A percentile compares a stretch with the other conserved stretches of the same genome.
These are phyloP conservation scores for Pogonomyrmex californicus DNA, from an alignment of 1,140 invertebrate genomes.

Conservation along the genomic window DNA sequence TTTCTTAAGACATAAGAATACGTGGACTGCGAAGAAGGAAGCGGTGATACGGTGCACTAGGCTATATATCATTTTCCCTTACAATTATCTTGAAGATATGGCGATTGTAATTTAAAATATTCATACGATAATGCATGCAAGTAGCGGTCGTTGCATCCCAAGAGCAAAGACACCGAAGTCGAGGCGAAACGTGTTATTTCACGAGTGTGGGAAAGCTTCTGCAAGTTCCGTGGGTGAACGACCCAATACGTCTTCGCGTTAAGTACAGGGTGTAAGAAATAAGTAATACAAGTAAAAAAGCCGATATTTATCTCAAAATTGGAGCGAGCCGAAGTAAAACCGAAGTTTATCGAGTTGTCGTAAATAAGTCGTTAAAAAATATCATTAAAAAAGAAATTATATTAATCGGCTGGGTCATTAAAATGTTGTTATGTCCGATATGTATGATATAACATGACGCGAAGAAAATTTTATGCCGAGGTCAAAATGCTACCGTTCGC, in stretches of 20 bases:
- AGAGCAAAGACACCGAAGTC: slow-evolving; percentile 25
- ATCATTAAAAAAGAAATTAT: background rate
- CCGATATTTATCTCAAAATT: background rate
- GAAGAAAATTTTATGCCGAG: too few relatives aligned
- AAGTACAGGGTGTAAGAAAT: background rate
- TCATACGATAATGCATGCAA: slow-evolving; percentile 30
- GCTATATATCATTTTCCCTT: background rate
- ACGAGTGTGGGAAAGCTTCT: background rate
- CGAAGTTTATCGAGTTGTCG: background rate
- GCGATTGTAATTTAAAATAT: slow-evolving; percentile 65
- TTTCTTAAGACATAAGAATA: background rate
- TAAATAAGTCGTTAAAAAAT: background rate
- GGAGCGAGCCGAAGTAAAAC: too few relatives aligned
- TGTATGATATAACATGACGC: too few relatives aligned
- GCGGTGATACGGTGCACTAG: background rate
- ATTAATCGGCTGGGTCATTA: background rate
- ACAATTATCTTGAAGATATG: slow-evolving; percentile 23
- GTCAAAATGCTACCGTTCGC: background rate
- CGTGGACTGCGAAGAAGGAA: background rate
- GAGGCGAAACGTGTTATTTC: background rate
- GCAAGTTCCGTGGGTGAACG: background rate
- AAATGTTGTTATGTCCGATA: background rate
- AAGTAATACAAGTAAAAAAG: background rate
- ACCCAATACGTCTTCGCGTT: background rate
- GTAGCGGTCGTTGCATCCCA: slow-evolving; percentile 47